These are phyloP conservation scores for Tyto alba DNA, from an alignment of 2,113 vertebrate species.

Conservation along the genomic window DNA sequence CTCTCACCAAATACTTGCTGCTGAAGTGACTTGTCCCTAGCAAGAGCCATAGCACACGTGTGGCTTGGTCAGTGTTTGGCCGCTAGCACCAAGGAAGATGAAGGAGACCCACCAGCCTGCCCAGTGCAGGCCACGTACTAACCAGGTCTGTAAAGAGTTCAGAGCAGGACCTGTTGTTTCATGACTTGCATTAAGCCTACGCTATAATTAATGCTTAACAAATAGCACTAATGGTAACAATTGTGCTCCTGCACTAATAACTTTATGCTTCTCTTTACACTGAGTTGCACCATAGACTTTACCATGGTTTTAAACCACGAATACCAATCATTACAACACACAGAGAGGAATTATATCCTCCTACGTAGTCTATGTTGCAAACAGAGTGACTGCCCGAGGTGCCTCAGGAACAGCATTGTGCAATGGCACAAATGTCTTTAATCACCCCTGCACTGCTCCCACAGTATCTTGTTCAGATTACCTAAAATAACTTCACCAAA, in stretches of 20 bases:
- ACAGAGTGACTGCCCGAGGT: not conserved
- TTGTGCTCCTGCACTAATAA: not conserved
- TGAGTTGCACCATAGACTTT: not conserved
- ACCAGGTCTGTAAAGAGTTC: not conserved
- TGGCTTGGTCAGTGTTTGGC: accelerated
- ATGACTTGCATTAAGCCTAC: not conserved
- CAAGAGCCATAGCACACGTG: accelerated
- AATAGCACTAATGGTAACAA: not conserved
- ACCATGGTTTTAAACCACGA: not conserved
- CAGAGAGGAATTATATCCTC: conserved; percentile 1
- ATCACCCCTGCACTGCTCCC: not conserved
- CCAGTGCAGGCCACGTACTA: accelerated
- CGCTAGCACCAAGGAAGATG: not conserved
- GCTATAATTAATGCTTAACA: not conserved
- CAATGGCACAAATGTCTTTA: not conserved
- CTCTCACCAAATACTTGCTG: not conserved
- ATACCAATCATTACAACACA: not conserved
- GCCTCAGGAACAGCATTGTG: not conserved
- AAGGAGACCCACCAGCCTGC: not conserved
- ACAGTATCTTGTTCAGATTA: not conserved
- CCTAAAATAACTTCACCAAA: conserved; percentile 21
- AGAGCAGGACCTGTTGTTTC: not conserved
- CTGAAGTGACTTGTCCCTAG: not conserved
- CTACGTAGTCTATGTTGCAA: not conserved
- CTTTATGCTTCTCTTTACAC: not conserved